phyloP scores from a whole-genome alignment of 1,140 invertebrate genomes.

The Drosophila burlai region DNA sequence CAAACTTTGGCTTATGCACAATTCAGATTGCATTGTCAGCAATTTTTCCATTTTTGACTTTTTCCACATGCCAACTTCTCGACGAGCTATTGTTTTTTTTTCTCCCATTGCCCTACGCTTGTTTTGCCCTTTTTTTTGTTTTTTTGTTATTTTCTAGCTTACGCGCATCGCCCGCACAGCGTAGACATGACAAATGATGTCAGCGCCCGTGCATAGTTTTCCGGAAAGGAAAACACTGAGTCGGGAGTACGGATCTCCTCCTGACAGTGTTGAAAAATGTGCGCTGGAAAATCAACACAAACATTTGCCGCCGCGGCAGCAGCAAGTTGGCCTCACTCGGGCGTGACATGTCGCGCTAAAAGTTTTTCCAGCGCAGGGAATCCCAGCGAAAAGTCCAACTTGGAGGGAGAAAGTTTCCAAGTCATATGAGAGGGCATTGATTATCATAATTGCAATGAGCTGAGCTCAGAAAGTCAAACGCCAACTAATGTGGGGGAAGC shows the following conservation, averaged over 20 bases:
- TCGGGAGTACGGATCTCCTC: conserved; percentile 2
- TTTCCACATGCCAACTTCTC: conserved; percentile 75
- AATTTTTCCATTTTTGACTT: conserved; percentile 66
- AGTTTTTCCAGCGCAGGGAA: conserved; percentile 50
- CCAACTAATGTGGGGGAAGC: conserved; percentile 16
- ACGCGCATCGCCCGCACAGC: conserved; percentile 35
- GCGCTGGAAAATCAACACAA: conserved; percentile 57
- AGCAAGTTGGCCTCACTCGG: conserved; percentile 41
- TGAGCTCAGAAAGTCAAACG: conserved; percentile 38
- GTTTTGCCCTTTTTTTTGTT: not conserved
- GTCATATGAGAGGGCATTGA: conserved; percentile 56
- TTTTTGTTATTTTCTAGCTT: conserved; percentile 19
- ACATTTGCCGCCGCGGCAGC: conserved; percentile 28
- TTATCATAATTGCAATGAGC: conserved; percentile 65
- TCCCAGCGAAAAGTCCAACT: conserved; percentile 40
- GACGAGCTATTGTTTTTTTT: conserved; percentile 71
- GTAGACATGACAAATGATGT: conserved; percentile 76
- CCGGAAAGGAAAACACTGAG: conserved; percentile 36
- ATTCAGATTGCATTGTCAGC: conserved; percentile 72
- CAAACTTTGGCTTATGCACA: conserved; percentile 70
- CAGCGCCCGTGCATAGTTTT: conserved; percentile 62
- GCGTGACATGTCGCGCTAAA: conserved; percentile 53
- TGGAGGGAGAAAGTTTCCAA: conserved; percentile 27
- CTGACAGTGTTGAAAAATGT: conserved; percentile 64
- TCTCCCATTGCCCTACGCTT: conserved; percentile 18